Conservation (phyloP, 2,113 vertebrate genomes). For the Heterotilapia buettikoferi region DNA sequence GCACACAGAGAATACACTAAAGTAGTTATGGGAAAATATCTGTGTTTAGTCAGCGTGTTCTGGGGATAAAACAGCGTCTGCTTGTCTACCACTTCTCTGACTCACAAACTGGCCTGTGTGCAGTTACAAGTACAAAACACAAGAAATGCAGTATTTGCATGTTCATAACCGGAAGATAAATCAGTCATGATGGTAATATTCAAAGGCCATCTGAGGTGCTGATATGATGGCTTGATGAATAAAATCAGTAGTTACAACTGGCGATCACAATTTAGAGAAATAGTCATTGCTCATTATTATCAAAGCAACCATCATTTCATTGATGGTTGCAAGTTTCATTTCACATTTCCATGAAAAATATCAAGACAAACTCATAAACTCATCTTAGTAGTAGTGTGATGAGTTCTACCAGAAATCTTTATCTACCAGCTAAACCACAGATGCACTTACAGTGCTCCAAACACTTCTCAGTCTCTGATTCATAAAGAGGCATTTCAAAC, state of each 20-base stretch:
- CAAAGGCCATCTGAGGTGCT: neutral
- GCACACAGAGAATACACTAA: neutral
- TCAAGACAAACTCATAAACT: neutral
- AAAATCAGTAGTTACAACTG: neutral
- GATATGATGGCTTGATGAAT: neutral
- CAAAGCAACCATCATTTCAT: neutral
- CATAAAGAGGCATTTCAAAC: neutral
- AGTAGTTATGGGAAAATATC: neutral
- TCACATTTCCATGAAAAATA: neutral
- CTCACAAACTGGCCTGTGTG: neutral
- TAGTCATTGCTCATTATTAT: neutral
- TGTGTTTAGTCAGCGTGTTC: neutral
- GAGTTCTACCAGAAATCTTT: neutral
- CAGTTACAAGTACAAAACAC: neutral
- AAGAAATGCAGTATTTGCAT: neutral
- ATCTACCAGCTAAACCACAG: neutral
- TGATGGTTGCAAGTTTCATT: neutral
- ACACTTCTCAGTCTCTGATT: neutral
- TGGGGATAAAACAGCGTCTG: neutral
- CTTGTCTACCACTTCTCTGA: neutral
- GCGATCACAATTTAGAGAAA: fast-evolving
- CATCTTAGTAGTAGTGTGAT: neutral
- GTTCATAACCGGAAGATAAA: neutral
- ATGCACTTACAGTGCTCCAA: neutral
- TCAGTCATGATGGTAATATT: neutral